These are phyloP conservation scores for Montipora capricornis DNA, from an alignment of 64 coral and sea anemone genomes.

Conservation along the genomic window DNA sequence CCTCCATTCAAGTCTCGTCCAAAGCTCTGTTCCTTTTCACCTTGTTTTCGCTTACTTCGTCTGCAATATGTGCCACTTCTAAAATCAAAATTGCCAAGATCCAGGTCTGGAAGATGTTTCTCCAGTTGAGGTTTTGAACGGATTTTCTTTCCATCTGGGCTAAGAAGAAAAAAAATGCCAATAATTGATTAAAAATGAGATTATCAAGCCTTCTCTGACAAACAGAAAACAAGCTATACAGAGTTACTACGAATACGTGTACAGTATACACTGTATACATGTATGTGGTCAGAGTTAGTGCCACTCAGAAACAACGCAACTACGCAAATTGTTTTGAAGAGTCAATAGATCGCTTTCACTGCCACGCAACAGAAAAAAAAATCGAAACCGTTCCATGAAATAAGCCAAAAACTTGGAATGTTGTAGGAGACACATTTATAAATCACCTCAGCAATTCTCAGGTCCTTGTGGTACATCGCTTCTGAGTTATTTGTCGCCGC, in stretches of 20 bases:
- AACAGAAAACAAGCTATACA: neutral
- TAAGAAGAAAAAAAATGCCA: constrained; percentile 38
- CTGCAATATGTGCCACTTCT: constrained; percentile 89
- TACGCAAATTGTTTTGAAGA: too few species aligned
- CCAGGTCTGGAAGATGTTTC: constrained; percentile 82
- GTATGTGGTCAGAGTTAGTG: too few species aligned
- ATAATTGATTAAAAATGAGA: neutral
- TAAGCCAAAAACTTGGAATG: too few species aligned
- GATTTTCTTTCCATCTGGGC: constrained; percentile 97
- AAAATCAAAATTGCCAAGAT: constrained; percentile 94
- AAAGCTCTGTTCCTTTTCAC: constrained; percentile 78
- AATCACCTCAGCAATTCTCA: too few species aligned
- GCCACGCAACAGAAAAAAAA: too few species aligned
- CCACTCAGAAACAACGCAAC: too few species aligned
- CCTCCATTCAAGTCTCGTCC: constrained; percentile 78
- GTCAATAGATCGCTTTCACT: too few species aligned
- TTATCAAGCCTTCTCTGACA: neutral
- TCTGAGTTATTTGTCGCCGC: too few species aligned
- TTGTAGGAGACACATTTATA: too few species aligned
- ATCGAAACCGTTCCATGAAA: too few species aligned
- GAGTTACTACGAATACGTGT: neutral
- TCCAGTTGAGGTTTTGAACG: constrained; percentile 94
- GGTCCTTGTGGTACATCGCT: too few species aligned
- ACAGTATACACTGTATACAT: too few species aligned
- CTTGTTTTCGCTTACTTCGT: constrained; percentile 73